Evolutionary conservation across 2,797 vertebrate species (phyloP), one percentile per base, ranked within the genome.

Genomic region (Percopsis omiscomaycus): DNA sequence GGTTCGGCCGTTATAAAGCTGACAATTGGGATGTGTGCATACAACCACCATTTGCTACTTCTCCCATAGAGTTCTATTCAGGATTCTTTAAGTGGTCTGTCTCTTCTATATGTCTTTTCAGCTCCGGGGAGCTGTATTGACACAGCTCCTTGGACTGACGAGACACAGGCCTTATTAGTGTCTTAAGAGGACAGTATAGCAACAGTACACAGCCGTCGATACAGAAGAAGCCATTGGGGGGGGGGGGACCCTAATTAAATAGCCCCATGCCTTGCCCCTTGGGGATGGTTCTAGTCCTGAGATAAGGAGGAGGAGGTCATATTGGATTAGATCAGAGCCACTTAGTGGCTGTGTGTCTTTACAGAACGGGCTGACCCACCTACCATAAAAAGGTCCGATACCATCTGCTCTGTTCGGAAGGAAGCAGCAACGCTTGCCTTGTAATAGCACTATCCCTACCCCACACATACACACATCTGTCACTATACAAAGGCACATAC

Each of bases 301-400:
- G 85, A 85, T 83, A 83, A 85, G 69, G 75, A 51, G 75, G 54
- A 84, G 72, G 76, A 79, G 80, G 81, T 85, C 80, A 84, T 78
- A 84, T 55, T 88, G 80, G 88, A 91, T 89, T 86, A 89, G 84
- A 86, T 80, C 82, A 89, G 81, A 81, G 74, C 81, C 84, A 84
- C 82, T 88, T 83, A 82, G 79, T 28, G 69, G 74, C 53, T 68
- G 79, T 56, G 47, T 61, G 65, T 27, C 60, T 57, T 81, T 64
- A 68, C 47, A 66, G 63, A 73, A 73, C 71, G 77, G 32, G 55
- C 61, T 69, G 58, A 22, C 13, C 12, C 61, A 46, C 69, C 59
- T 16, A 46, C 64, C 53, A 55, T 27, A 11, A 12, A 37, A 49
- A 37, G 14, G 16, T 51, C 57, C 47, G 69, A 80, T 73, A 71